Conservation (phyloP, 2,888 invertebrate species). For the Cheilosia soror region DNA sequence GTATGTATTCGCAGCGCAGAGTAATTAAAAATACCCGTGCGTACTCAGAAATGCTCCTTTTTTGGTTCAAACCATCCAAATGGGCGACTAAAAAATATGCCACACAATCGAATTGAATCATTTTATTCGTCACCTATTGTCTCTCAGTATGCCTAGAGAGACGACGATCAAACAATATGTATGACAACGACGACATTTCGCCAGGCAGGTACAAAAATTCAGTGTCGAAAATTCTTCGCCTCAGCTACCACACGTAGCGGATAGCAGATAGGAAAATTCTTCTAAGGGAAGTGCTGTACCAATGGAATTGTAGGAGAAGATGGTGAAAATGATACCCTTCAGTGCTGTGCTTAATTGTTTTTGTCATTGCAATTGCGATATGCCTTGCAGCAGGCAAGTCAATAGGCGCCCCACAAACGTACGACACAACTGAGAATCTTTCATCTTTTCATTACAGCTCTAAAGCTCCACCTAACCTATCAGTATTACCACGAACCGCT, state of each 20-base stretch:
- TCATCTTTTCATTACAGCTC: slow-evolving; percentile 78
- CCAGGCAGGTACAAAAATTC: slow-evolving; percentile 60
- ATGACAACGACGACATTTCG: slow-evolving; percentile 44
- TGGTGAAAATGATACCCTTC: slow-evolving; percentile 77
- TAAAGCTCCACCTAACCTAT: slow-evolving; percentile 81
- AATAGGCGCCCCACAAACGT: neutral
- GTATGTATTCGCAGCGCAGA: slow-evolving; percentile 18
- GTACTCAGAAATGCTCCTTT: slow-evolving; percentile 65
- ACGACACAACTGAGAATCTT: neutral
- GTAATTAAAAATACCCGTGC: slow-evolving; percentile 70
- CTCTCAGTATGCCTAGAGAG: slow-evolving; percentile 56
- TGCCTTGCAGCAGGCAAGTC: slow-evolving; percentile 78
- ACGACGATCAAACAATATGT: slow-evolving; percentile 27
- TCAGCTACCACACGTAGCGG: slow-evolving; percentile 42
- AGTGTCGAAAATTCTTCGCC: slow-evolving; percentile 68
- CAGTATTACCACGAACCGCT: slow-evolving; percentile 82
- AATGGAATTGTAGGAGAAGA: slow-evolving; percentile 39
- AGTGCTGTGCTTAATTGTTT: slow-evolving; percentile 79
- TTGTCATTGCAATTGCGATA: slow-evolving; percentile 77
- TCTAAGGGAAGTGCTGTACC: slow-evolving; percentile 18
- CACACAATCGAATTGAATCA: slow-evolving; percentile 57
- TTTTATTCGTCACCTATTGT: slow-evolving; percentile 65
- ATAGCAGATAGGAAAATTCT: slow-evolving; percentile 6
- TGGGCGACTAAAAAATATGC: slow-evolving; percentile 53
- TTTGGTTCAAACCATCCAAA: slow-evolving; percentile 66